Conservation (phyloP, 35 echinoderm and acorn worm genomes). For the Ophiothrix spiculata region DNA sequence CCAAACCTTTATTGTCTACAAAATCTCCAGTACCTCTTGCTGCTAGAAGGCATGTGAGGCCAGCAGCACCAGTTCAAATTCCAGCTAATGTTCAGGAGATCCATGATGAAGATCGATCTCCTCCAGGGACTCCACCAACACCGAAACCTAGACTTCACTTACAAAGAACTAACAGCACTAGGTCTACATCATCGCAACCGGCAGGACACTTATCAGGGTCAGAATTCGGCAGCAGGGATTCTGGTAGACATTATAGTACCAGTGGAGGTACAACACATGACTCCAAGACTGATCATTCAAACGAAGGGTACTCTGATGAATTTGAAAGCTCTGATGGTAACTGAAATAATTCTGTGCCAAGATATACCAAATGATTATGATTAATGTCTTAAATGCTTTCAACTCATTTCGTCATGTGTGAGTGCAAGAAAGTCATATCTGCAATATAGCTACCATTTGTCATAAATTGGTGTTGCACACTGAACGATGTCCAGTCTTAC, state of each 20-base stretch:
- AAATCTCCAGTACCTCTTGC: constrained; percentile 41
- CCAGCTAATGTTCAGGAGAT: not conserved
- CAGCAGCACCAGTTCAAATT: not conserved
- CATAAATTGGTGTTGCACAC: too few relatives aligned
- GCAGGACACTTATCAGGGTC: constrained; percentile 7
- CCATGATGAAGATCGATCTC: not conserved
- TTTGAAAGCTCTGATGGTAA: constrained; percentile 16
- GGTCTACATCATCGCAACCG: constrained; percentile 18
- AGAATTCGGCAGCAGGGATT: constrained; percentile 6
- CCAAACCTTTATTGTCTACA: constrained; percentile 45
- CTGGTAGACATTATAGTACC: not conserved
- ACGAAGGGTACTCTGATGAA: constrained; percentile 39
- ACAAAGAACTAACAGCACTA: constrained; percentile 1
- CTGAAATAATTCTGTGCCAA: too few relatives aligned
- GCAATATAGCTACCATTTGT: too few relatives aligned
- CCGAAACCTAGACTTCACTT: constrained; percentile 45
- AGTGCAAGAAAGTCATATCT: too few relatives aligned
- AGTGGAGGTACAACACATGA: not conserved
- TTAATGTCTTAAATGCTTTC: too few relatives aligned
- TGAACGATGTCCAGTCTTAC: too few relatives aligned
- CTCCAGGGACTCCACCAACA: constrained; percentile 15
- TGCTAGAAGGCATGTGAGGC: not conserved
- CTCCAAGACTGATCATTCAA: not conserved
- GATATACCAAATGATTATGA: too few relatives aligned
- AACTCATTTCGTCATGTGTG: too few relatives aligned